Evolutionary conservation across 1,140 invertebrate species (phyloP).

Genomic region (Stegodyphus mimosarum): DNA sequence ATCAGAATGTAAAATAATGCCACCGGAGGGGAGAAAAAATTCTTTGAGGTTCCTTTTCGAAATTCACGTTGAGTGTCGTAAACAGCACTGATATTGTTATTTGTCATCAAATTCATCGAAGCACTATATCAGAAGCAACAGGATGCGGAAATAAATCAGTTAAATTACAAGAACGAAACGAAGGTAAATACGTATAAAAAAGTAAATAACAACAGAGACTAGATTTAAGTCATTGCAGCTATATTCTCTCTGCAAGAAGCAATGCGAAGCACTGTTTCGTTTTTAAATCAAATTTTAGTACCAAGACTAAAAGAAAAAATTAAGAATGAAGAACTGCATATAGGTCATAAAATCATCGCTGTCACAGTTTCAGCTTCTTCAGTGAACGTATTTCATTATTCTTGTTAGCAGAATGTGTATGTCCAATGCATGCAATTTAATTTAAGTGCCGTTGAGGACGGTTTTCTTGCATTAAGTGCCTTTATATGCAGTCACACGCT

Average conservation of each 20-base stretch:
- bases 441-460: conserved; percentile 18
- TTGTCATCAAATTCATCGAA: neutral
- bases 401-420: neutral
- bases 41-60: neutral
- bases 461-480: conserved; percentile 4
- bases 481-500: conserved; percentile 5
- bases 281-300: neutral
- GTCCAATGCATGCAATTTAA: neutral
- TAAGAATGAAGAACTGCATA: neutral
- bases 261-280: too few species aligned
- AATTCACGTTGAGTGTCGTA: neutral
- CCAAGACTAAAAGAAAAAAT: neutral
- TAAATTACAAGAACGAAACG: neutral
- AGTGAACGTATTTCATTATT: neutral
- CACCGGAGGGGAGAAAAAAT: neutral
- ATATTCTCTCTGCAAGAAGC: too few species aligned
- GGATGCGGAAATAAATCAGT: neutral
- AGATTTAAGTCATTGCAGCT: too few species aligned
- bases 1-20: conserved; percentile 10
- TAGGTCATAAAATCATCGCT: neutral
- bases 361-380: neutral
- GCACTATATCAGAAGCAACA: neutral
- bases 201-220: too few species aligned
- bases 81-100: too few species aligned
- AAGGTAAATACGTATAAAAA: too few species aligned